Evolutionary conservation across 1,140 invertebrate species (phyloP), one percentile per base, ranked within the genome.

Genomic region (Papilio aristodemus): DNA sequence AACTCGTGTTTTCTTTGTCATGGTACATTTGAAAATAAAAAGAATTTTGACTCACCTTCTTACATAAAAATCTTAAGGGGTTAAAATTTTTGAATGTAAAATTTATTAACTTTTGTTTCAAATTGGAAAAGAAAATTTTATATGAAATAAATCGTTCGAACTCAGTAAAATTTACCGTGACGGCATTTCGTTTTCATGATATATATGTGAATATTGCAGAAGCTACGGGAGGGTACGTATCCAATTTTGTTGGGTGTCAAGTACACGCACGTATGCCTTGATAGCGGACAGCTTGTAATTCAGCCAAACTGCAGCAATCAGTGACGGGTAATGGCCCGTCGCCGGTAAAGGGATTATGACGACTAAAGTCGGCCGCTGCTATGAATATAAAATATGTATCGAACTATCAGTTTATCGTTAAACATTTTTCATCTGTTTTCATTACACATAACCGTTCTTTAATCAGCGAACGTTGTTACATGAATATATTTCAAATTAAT

Each of bases 161-260:
- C 14, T n/a, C 17, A 17, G 59, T 36, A 62, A 62, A 39, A 37
- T 62, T 62, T 62, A 54, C 36, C 32, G 17, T 37, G 9, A 36
- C 36, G 38, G 36, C 59, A 62, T 62, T 62, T 62, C 14, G 59
- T n/a, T 62, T 38, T 37, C 59, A 62, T 62, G 36, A 62, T 32
- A 14, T 37, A 37, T 38, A 62, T 38, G 59, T 62, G 59, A 46
- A 54, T 54, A 67, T 19, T 54, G 64, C 39, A 54, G 27, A 67
- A 36, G 64, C 59, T 62, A 38, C 59, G 36, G 36, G 58, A 11
- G 43, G 32, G 71, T 67, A 72, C 37, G 63, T 76, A 71, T 73
- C 58, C 74, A 73, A 76, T 76, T 75, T 76, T 70, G 72, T 66
- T 57, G 62, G 72, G 66, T 76, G 78, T 80, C 78, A 77, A 72